These are phyloP conservation scores for Epizoanthus rinbou DNA, from an alignment of 92 coral and sea anemone genomes.

Conservation along the genomic window DNA sequence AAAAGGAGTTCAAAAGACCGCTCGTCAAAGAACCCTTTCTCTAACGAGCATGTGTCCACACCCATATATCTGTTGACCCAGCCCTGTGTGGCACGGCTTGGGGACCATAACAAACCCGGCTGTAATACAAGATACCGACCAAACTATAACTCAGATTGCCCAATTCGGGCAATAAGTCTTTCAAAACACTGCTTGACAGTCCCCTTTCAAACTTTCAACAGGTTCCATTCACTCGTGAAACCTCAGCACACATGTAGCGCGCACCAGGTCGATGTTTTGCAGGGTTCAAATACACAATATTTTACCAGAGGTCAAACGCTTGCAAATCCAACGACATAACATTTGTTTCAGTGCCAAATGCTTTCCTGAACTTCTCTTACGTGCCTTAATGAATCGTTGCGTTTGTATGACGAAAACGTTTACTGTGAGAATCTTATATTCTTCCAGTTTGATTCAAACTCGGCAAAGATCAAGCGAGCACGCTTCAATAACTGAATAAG, in stretches of 20 bases:
- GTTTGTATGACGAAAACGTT: neutral
- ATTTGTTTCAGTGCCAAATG: conserved; percentile 21
- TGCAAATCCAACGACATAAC: conserved; percentile 36
- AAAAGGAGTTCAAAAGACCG: conserved; percentile 3
- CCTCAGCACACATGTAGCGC: neutral
- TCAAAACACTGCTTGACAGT: neutral
- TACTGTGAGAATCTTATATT: neutral
- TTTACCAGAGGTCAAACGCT: conserved; percentile 26
- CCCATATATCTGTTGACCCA: conserved; percentile 41
- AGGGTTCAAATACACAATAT: conserved; percentile 25
- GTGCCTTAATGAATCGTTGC: neutral
- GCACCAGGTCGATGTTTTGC: neutral
- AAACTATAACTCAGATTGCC: conserved; percentile 25
- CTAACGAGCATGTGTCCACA: conserved; percentile 17
- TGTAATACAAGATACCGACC: neutral
- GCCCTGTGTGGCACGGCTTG: conserved; percentile 35
- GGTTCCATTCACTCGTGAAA: neutral
- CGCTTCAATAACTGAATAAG: neutral
- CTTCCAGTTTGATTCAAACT: neutral
- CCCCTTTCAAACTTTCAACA: conserved; percentile 2
- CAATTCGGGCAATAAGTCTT: conserved; percentile 12
- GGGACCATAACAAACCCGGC: conserved; percentile 37
- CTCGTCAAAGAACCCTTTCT: conserved; percentile 11
- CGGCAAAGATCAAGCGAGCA: conserved; percentile 30
- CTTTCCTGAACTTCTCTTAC: conserved; percentile 11